Conservation (phyloP, 2,888 invertebrate species). For the Muscina levida region DNA sequence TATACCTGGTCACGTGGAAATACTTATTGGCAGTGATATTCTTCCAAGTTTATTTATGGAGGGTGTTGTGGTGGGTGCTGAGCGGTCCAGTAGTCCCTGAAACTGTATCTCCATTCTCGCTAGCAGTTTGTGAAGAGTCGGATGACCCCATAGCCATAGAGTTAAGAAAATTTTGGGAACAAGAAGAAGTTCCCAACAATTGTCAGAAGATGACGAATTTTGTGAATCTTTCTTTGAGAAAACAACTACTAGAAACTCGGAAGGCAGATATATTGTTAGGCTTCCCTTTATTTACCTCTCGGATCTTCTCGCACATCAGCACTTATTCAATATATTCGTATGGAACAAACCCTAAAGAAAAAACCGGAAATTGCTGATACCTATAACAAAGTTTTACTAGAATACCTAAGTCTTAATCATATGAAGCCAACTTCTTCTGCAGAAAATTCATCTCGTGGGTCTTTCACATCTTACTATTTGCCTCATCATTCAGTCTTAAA, state of each 20-base stretch:
- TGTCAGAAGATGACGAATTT: constrained; percentile 1
- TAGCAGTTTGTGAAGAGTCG: too few species aligned
- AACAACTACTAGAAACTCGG: constrained; percentile 11
- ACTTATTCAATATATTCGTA: background rate
- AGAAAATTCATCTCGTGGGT: background rate
- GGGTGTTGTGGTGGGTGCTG: too few species aligned
- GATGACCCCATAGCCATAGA: too few species aligned
- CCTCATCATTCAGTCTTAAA: constrained; percentile 60
- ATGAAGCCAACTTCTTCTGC: constrained; percentile 45
- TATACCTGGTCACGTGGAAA: too few species aligned
- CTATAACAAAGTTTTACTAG: constrained; percentile 11
- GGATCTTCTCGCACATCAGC: background rate
- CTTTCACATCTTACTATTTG: constrained; percentile 38
- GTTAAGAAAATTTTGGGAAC: background rate
- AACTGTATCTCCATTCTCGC: too few species aligned
- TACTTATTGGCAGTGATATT: too few species aligned
- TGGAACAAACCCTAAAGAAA: background rate
- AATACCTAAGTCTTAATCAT: constrained; percentile 41
- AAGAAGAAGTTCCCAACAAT: constrained; percentile 1
- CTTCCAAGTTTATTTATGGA: too few species aligned
- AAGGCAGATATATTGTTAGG: constrained; percentile 6
- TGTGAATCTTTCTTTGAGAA: constrained; percentile 14
- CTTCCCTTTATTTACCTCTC: background rate
- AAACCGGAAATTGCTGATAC: background rate
- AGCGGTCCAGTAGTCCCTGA: too few species aligned